Percentiles rank a stretch among this genome's conserved stretches.
These are phyloP conservation scores for Siniperca undulata DNA, from an alignment of 2,797 vertebrate species.

Conservation along the genomic window DNA sequence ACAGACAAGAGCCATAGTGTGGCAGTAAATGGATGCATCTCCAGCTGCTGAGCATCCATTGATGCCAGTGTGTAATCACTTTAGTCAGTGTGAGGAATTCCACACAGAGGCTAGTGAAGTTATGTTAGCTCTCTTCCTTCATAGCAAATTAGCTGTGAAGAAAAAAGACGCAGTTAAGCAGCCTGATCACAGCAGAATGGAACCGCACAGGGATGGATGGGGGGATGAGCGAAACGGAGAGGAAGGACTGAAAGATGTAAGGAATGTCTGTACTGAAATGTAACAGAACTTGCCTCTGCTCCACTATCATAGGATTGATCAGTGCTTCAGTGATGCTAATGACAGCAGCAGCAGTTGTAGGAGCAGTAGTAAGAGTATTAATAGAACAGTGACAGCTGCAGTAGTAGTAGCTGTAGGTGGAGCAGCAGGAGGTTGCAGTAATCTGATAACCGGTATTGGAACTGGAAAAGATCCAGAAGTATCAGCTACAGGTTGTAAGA, in stretches of 20 bases:
- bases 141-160: constrained; percentile 12
- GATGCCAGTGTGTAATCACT: constrained; percentile 4
- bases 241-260: not conserved
- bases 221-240: not conserved
- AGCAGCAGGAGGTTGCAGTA: constrained; percentile 17
- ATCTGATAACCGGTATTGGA: constrained; percentile 17
- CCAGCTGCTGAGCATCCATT: constrained; percentile 2
- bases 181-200: constrained; percentile 6
- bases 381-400: constrained; percentile 40
- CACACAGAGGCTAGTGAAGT: not conserved
- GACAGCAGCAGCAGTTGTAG: constrained; percentile 6
- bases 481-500: not conserved
- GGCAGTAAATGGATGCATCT: not conserved
- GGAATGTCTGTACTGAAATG: not conserved
- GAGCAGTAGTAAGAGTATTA: constrained; percentile 25
- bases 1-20: not conserved
- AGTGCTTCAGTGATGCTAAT: not conserved
- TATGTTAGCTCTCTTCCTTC: constrained; percentile 7
- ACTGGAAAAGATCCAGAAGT: constrained; percentile 12
- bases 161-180: not conserved
- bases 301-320: not conserved
- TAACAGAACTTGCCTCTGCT: not conserved
- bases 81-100: not conserved
- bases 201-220: not conserved
- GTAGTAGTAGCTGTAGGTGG: constrained; percentile 18